Evolutionary conservation across 92 coral and sea anemone genomes (phyloP), one percentile per base, ranked within the genome.

Genomic region (Epizoanthus fatuus): DNA sequence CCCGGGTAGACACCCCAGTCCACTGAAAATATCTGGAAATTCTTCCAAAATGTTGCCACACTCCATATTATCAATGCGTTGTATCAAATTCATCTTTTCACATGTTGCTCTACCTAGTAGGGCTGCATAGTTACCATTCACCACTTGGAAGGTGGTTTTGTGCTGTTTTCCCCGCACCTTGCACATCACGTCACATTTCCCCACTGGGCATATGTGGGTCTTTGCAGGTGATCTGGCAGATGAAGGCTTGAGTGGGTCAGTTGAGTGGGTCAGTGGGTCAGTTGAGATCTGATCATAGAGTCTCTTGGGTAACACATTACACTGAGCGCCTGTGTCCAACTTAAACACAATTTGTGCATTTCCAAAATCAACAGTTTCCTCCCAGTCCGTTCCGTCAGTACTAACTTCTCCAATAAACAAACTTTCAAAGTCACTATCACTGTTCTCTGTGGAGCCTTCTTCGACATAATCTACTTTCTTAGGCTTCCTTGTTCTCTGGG

Each of bases 11-110:
- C 80, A 68, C 6, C 87, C 75, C 19, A 81, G 70, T 7, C 74
- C 87, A 54, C 73, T 35, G 45, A 87, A 87, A 49, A 87, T 82
- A 14, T 81, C 81, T 38, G 83, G 87, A 7, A 80, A 81, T 25
- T 72, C 56, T 35, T 81, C 87, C 25, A 83, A 69, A 19, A 88
- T 37, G 39, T 64, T 83, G 37, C 5, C 75, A 70, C 79, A 53
- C 59, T 17, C 29, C 2, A 83, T 25, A 16, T 51, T 14, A 17
- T 83, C 59, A 42, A 69, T 55, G 39, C 80, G 79, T 49, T 83
- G 69, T 5, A 69, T 69, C 35, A 83, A 29, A 25, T 51, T 32
- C 53, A 81, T 10, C 1, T 81, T 3, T 51, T 82, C 69, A 15
- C 79, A 69, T 22, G 73, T n/a, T 63, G 57, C 42, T 65, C 78